Conservation (phyloP, 2,797 vertebrate species). For the Tauraco hartlaubi region DNA sequence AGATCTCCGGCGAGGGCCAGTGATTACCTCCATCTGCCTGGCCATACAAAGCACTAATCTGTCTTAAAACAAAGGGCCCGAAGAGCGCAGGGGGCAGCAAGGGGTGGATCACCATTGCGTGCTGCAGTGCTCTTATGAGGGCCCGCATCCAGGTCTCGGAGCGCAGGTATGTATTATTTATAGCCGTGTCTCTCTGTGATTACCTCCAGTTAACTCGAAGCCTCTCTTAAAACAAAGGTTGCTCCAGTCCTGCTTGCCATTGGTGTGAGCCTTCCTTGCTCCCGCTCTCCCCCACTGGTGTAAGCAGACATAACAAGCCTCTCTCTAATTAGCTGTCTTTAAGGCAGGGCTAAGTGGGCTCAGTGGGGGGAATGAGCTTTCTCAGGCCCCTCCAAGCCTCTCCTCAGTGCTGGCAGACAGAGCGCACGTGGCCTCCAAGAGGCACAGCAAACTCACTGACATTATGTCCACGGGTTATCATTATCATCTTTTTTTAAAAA, state of each 20-base stretch:
- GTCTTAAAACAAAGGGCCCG: not conserved
- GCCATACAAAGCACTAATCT: constrained; percentile 1
- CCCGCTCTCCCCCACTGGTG: not conserved
- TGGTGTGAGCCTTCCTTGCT: not conserved
- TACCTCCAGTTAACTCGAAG: constrained; percentile 60
- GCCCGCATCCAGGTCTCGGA: not conserved
- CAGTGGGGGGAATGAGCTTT: constrained; percentile 68
- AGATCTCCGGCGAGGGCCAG: not conserved
- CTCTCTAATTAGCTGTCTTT: constrained; percentile 76
- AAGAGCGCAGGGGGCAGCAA: accelerated
- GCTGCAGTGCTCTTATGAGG: not conserved
- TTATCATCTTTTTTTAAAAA: constrained; percentile 85
- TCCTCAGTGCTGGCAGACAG: constrained; percentile 35
- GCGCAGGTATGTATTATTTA: constrained; percentile 58
- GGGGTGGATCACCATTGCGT: not conserved
- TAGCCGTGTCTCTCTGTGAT: not conserved
- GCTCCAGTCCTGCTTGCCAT: not conserved
- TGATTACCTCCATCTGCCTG: constrained; percentile 6
- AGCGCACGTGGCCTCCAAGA: constrained; percentile 73
- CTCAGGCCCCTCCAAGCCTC: constrained; percentile 61
- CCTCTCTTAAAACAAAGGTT: constrained; percentile 42
- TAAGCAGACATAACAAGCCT: constrained; percentile 42
- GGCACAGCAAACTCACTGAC: constrained; percentile 85
- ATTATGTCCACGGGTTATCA: constrained; percentile 95
- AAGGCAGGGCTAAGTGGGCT: constrained; percentile 73